Percentiles rank a stretch among this genome's conserved stretches.
These are phyloP conservation scores for Epirrita christyi DNA, from an alignment of 2,888 invertebrate species.

Conservation along the genomic window DNA sequence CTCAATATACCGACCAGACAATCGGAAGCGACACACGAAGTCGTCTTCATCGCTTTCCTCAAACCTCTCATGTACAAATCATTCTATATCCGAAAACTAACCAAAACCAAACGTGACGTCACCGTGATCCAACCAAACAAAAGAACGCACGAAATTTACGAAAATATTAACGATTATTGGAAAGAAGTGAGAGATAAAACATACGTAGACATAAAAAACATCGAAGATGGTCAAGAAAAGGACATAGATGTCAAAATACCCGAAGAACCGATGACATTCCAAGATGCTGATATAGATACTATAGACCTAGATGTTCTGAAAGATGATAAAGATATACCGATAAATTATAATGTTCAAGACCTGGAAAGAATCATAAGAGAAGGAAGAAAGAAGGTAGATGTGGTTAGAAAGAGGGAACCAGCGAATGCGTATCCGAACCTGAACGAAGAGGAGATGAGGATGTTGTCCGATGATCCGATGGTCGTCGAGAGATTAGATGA, in stretches of 20 bases:
- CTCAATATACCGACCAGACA: constrained; percentile 84
- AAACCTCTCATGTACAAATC: constrained; percentile 88
- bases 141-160: constrained; percentile 16
- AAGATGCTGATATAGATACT: constrained; percentile 26
- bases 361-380: constrained; percentile 46
- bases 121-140: constrained; percentile 18
- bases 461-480: constrained; percentile 65
- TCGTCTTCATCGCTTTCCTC: constrained; percentile 88
- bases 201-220: constrained; percentile 47
- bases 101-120: constrained; percentile 44
- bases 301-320: constrained; percentile 35
- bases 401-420: constrained; percentile 29
- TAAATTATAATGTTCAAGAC: constrained; percentile 39
- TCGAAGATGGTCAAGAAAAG: constrained; percentile 31
- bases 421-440: constrained; percentile 47
- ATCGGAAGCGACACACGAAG: constrained; percentile 87
- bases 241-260: constrained; percentile 32
- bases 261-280: constrained; percentile 19
- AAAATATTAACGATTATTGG: constrained; percentile 41
- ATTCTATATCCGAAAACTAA: constrained; percentile 76
- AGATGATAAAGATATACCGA: constrained; percentile 43
- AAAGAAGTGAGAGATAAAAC: constrained; percentile 33
- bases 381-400: constrained; percentile 22
- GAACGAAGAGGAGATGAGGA: constrained; percentile 63
- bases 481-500: constrained; percentile 54